Percentiles rank a stretch among this genome's conserved stretches.
Conservation (phyloP, 2,113 vertebrate genomes). For the Calypte anna region DNA sequence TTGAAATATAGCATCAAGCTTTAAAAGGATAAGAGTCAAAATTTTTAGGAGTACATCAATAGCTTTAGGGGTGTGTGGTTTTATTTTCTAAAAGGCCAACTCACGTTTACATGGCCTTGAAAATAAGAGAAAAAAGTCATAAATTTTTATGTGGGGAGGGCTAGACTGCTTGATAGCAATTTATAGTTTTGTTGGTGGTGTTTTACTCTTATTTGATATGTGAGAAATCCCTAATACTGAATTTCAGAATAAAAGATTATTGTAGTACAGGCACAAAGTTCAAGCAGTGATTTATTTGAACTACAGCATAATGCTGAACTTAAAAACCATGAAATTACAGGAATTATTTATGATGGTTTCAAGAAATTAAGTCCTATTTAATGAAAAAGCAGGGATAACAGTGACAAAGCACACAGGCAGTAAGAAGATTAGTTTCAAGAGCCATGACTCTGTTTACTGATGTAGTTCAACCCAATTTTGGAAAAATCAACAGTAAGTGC, state of each 20-base stretch:
- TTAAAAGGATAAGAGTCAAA: background rate
- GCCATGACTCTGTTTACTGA: background rate
- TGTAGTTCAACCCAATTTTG: background rate
- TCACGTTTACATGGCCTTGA: background rate
- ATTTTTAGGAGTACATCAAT: background rate
- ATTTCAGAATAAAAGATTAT: background rate
- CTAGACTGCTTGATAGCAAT: background rate
- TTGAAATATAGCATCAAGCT: background rate
- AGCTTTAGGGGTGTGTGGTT: background rate
- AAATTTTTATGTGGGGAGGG: background rate
- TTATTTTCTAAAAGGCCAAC: background rate
- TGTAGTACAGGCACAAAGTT: background rate
- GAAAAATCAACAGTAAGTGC: background rate
- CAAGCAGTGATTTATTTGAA: background rate
- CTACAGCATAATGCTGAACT: background rate
- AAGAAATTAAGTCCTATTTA: background rate
- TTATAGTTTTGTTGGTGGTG: background rate
- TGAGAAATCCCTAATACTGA: background rate
- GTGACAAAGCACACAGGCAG: background rate
- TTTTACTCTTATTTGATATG: background rate
- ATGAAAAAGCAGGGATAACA: background rate
- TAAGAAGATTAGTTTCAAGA: background rate
- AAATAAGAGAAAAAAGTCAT: background rate
- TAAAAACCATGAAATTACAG: background rate
- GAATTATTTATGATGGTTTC: background rate